phyloP scores from a whole-genome alignment of 2,113 vertebrate species.

The Xenus cinereus region DNA sequence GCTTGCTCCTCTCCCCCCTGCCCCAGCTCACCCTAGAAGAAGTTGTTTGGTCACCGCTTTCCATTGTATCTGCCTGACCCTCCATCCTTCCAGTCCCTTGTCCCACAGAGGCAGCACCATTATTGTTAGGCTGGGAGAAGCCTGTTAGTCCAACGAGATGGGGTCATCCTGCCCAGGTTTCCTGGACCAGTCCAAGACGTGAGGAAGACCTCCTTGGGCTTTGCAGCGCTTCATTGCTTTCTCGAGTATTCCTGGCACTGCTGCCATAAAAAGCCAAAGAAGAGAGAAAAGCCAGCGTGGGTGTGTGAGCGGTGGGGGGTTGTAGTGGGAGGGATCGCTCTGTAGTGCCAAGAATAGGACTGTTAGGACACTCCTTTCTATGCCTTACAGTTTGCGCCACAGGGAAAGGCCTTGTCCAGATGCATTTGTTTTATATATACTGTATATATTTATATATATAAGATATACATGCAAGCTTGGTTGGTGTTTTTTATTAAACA shows the following conservation, averaged over 20 bases:
- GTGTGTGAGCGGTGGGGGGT: background rate
- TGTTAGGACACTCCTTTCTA: slow-evolving; percentile 48
- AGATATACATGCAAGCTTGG: slow-evolving; percentile 76
- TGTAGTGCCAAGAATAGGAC: slow-evolving; percentile 54
- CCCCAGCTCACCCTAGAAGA: slow-evolving; percentile 23
- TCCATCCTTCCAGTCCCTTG: background rate
- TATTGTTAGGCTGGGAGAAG: background rate
- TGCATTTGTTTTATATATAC: slow-evolving; percentile 78
- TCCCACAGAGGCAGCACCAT: background rate
- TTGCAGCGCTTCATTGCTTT: background rate
- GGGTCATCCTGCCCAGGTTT: background rate
- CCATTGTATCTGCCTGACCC: background rate
- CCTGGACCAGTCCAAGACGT: background rate
- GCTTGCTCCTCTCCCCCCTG: slow-evolving; percentile 2
- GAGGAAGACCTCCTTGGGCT: slow-evolving; percentile 4
- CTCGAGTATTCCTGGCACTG: background rate
- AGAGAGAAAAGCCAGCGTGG: background rate
- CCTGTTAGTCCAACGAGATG: background rate
- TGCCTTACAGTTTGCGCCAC: slow-evolving; percentile 66
- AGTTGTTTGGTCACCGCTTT: slow-evolving; percentile 35
- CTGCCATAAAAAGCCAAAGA: slow-evolving; percentile 35
- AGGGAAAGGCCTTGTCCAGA: slow-evolving; percentile 62
- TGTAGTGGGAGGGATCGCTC: background rate
- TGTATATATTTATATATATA: slow-evolving; percentile 83
- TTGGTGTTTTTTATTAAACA: slow-evolving; percentile 74